phyloP scores from a whole-genome alignment of 1,140 invertebrate genomes.

The Caenorhabditis briggsae region DNA sequence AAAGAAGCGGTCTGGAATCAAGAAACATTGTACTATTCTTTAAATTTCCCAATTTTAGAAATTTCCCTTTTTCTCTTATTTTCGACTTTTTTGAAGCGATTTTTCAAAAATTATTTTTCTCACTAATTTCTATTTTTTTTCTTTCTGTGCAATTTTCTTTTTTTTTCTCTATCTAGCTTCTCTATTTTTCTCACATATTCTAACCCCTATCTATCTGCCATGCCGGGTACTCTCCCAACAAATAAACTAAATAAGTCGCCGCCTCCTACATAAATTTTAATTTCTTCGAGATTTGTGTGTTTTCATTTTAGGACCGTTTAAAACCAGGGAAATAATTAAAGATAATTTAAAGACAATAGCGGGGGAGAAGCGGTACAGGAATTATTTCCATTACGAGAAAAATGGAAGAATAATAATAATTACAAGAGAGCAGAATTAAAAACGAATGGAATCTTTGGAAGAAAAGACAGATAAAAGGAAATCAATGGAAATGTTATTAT shows the following conservation, averaged over 20 bases:
- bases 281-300: neutral
- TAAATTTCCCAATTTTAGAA: slow-evolving; percentile 17
- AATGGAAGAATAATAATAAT: neutral
- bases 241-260: neutral
- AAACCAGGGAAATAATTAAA: no score
- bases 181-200: neutral
- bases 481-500: slow-evolving; percentile 8
- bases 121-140: neutral
- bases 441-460: neutral
- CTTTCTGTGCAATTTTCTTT: slow-evolving; percentile 2
- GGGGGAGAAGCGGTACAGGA: no score
- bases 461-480: no score
- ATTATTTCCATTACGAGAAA: no score
- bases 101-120: neutral
- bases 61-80: neutral
- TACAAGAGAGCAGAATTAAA: neutral
- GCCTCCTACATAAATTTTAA: neutral
- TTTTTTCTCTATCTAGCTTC: neutral
- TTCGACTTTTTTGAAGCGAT: neutral
- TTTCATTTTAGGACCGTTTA: neutral
- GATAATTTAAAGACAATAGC: no score
- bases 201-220: neutral
- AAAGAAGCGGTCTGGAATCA: slow-evolving; percentile 60
- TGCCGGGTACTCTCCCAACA: slow-evolving; percentile 3
- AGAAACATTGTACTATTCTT: slow-evolving; percentile 64